phyloP scores from a whole-genome alignment of 2,797 vertebrate genomes.

The Tokudaia muenninki region DNA sequence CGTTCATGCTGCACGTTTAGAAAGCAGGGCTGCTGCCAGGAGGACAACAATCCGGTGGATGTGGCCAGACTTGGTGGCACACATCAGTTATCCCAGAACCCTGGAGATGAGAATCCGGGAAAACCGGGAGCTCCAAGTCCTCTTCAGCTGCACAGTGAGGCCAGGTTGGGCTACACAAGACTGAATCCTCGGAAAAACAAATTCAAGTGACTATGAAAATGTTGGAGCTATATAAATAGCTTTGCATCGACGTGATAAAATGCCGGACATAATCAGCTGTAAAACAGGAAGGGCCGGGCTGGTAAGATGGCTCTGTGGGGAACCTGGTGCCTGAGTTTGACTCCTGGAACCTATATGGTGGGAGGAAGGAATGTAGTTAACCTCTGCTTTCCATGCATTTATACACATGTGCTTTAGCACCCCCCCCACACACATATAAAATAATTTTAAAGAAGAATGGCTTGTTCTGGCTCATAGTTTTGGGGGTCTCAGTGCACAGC shows the following conservation, averaged over 20 bases:
- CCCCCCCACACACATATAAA: background rate
- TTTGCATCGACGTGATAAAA: background rate
- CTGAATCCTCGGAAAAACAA: background rate
- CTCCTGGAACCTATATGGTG: background rate
- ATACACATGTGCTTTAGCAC: background rate
- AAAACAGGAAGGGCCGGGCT: background rate
- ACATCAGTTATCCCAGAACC: too few relatives aligned
- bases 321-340: background rate
- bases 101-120: background rate
- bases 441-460: background rate
- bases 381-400: too few relatives aligned
- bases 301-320: background rate
- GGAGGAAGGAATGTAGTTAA: background rate
- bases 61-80: accelerated
- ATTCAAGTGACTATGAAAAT: background rate
- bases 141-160: background rate
- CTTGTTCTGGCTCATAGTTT: background rate
- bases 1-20: background rate
- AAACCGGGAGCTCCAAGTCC: background rate
- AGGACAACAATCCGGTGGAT: background rate
- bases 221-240: background rate
- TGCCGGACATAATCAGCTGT: background rate
- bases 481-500: background rate
- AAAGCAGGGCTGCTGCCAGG: background rate
- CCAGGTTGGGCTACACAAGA: background rate